phyloP scores from a whole-genome alignment of 2,888 invertebrate species.

The Xestoiulus laeticollis region DNA sequence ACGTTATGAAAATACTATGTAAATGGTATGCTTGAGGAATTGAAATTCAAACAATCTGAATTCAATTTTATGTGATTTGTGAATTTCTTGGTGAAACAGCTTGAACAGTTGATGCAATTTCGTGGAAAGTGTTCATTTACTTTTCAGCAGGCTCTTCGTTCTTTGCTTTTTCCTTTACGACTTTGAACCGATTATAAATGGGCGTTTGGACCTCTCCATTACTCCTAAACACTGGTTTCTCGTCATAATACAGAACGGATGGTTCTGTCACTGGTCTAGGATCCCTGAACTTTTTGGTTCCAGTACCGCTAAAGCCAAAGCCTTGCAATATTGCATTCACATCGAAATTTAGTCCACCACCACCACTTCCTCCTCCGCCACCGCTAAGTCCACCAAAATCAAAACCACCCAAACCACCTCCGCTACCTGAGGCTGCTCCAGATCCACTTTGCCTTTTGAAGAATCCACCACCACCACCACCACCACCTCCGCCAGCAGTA shows the following conservation, averaged over 20 bases:
- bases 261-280: background rate
- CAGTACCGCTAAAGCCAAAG: background rate
- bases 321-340: background rate
- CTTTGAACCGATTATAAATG: conserved; percentile 27
- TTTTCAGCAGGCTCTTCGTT: background rate
- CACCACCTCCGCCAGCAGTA: conserved; percentile 24
- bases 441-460: background rate
- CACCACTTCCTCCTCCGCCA: background rate
- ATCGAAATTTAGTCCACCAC: background rate
- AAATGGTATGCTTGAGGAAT: background rate
- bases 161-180: background rate
- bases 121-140: background rate
- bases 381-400: background rate
- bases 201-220: conserved; percentile 30
- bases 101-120: too few species aligned
- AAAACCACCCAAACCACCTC: conserved; percentile 12
- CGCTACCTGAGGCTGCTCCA: background rate
- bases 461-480: conserved; percentile 35
- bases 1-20: background rate
- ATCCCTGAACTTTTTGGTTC: background rate
- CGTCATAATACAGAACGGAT: background rate
- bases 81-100: background rate
- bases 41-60: background rate
- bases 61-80: background rate
- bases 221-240: background rate